These are phyloP conservation scores for Rhizomys pruinosus DNA, from an alignment of 2,113 vertebrate genomes.

Conservation along the genomic window DNA sequence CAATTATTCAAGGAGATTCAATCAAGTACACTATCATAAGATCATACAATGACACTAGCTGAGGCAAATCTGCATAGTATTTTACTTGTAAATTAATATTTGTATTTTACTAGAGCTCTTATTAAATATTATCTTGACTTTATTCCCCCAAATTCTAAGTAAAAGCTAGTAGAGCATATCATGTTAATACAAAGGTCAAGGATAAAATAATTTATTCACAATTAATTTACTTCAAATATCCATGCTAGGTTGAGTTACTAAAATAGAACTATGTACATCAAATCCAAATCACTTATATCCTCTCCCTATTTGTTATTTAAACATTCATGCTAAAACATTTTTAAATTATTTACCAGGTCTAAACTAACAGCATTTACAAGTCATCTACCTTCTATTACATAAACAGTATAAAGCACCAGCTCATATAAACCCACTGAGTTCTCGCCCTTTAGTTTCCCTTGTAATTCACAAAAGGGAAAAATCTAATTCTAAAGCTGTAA, in stretches of 20 bases:
- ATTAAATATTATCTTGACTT: constrained; percentile 35
- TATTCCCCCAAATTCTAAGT: constrained; percentile 29
- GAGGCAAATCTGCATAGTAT: background rate
- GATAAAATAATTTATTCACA: constrained; percentile 18
- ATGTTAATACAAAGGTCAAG: constrained; percentile 18
- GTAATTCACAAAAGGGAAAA: constrained; percentile 58
- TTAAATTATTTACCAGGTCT: constrained; percentile 50
- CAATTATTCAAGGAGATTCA: constrained; percentile 48
- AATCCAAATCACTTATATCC: background rate
- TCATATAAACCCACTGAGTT: constrained; percentile 36
- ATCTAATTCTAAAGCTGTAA: constrained; percentile 50
- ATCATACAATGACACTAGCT: constrained; percentile 35
- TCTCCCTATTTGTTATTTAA: constrained; percentile 45
- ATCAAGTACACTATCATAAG: constrained; percentile 37
- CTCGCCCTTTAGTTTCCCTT: constrained; percentile 19
- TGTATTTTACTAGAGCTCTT: constrained; percentile 18
- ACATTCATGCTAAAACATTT: constrained; percentile 46
- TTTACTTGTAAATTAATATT: constrained; percentile 15
- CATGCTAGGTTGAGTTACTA: constrained; percentile 24
- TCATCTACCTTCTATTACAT: constrained; percentile 31
- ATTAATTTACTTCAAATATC: constrained; percentile 55
- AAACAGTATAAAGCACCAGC: constrained; percentile 42
- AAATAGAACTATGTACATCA: constrained; percentile 46
- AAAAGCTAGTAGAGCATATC: constrained; percentile 41
- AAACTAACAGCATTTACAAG: constrained; percentile 46